Conservation (phyloP, 2,888 invertebrate species). For the Limnephilus marmoratus region DNA sequence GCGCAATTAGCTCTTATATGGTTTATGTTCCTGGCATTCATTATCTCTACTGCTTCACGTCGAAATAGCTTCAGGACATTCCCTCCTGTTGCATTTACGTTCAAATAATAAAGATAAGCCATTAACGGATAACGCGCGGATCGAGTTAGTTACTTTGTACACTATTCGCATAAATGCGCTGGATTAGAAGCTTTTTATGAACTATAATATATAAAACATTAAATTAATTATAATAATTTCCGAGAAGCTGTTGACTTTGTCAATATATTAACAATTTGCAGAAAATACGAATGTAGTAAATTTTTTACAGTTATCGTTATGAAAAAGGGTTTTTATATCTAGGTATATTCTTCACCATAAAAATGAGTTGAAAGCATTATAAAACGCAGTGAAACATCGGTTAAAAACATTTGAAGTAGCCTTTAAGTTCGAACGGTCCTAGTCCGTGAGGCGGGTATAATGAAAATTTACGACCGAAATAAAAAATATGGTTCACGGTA, state of each 20-base stretch:
- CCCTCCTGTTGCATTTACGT: slow-evolving; percentile 26
- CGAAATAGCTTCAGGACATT: slow-evolving; percentile 27
- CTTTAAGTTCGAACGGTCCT: slow-evolving; percentile 1
- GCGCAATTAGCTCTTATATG: slow-evolving; percentile 43
- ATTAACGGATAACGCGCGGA: slow-evolving; percentile 17
- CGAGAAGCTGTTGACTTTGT: background rate
- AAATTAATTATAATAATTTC: background rate
- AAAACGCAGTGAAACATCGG: slow-evolving; percentile 6
- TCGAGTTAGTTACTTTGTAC: slow-evolving; percentile 5
- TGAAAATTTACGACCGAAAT: slow-evolving; percentile 57
- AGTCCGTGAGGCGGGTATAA: slow-evolving; percentile 35
- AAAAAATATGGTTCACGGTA: slow-evolving; percentile 45
- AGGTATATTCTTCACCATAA: background rate
- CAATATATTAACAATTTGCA: background rate
- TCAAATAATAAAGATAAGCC: slow-evolving; percentile 35
- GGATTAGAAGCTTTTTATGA: background rate
- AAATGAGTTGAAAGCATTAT: background rate
- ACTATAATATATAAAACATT: background rate
- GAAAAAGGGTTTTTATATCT: background rate
- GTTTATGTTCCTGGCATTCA: slow-evolving; percentile 33
- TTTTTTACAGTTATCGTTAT: background rate
- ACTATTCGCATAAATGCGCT: background rate
- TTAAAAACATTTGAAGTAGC: background rate
- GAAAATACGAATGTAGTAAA: background rate
- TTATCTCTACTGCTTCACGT: slow-evolving; percentile 33